A percentile compares a stretch with the other conserved stretches of the same genome.
These are phyloP conservation scores for Drosophila pegasa DNA, from an alignment of 2,888 invertebrate genomes.

Conservation along the genomic window DNA sequence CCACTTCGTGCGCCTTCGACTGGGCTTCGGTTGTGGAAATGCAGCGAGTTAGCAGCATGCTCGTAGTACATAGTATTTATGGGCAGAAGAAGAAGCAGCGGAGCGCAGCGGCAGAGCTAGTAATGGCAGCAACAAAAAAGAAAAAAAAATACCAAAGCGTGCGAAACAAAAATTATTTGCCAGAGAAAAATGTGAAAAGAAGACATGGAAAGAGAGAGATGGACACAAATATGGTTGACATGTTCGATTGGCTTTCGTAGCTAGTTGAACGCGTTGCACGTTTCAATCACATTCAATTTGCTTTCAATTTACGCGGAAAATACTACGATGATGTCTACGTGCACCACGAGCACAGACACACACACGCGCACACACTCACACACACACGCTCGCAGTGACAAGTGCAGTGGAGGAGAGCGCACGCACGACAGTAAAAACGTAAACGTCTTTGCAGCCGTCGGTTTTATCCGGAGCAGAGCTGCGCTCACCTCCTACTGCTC, in stretches of 20 bases:
- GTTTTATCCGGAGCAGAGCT: slow-evolving; percentile 53
- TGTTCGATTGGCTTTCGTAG: slow-evolving; percentile 31
- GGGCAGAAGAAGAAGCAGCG: slow-evolving; percentile 55
- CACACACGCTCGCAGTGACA: slow-evolving; percentile 11
- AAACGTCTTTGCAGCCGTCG: slow-evolving; percentile 46
- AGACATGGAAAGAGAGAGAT: slow-evolving; percentile 37
- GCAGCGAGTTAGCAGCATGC: slow-evolving; percentile 61
- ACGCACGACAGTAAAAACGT: slow-evolving; percentile 48
- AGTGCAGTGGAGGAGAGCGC: slow-evolving; percentile 20
- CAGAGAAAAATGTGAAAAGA: slow-evolving; percentile 45
- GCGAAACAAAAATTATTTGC: slow-evolving; percentile 54
- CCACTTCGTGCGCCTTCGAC: slow-evolving; percentile 55
- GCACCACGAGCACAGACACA: slow-evolving; percentile 47
- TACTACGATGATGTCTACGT: slow-evolving; percentile 72
- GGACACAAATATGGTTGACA: slow-evolving; percentile 29
- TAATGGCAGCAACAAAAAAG: slow-evolving; percentile 54
- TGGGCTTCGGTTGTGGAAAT: slow-evolving; percentile 56
- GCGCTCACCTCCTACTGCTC: slow-evolving; percentile 24
- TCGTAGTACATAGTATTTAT: slow-evolving; percentile 72
- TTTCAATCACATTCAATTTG: slow-evolving; percentile 70
- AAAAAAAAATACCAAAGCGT: slow-evolving; percentile 63
- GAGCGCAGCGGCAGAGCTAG: slow-evolving; percentile 48
- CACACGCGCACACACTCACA: slow-evolving; percentile 16
- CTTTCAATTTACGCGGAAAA: slow-evolving; percentile 79
- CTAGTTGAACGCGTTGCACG: slow-evolving; percentile 24